phyloP scores from a whole-genome alignment of 2,113 vertebrate genomes.

The Notechis scutatus region DNA sequence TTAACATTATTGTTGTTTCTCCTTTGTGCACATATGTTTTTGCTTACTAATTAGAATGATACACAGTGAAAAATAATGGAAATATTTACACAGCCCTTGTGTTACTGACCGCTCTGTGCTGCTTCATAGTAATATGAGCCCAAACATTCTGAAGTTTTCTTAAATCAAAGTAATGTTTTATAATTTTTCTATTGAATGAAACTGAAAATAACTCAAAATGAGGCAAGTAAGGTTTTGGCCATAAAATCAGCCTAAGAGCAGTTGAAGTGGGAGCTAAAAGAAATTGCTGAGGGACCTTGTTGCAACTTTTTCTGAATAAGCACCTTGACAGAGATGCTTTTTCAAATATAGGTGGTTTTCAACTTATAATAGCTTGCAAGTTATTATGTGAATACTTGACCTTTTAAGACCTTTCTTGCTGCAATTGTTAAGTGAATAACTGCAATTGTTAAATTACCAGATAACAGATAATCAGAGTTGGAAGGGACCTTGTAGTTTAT shows the following conservation, averaged over 20 bases:
- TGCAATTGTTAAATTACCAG: neutral
- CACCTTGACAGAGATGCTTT: neutral
- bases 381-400: neutral
- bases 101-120: slow-evolving; percentile 14
- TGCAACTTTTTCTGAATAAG: neutral
- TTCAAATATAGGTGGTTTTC: neutral
- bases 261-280: neutral
- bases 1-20: neutral
- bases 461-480: no score
- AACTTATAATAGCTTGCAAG: no score
- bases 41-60: slow-evolving; percentile 43
- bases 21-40: slow-evolving; percentile 34
- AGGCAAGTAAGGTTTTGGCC: slow-evolving; percentile 20
- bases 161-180: slow-evolving; percentile 50
- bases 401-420: neutral
- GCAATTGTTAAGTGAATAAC: neutral
- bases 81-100: slow-evolving; percentile 31
- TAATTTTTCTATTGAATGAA: slow-evolving; percentile 16
- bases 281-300: neutral
- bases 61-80: slow-evolving; percentile 5
- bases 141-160: slow-evolving; percentile 28
- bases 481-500: no score
- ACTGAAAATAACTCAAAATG: slow-evolving; percentile 34
- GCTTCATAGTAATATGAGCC: slow-evolving; percentile 35
- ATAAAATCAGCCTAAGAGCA: slow-evolving; percentile 14